Percentiles rank a stretch among this genome's conserved stretches.
These are phyloP conservation scores for Drosophila bunnanda DNA, from an alignment of 2,888 invertebrate species.

Conservation along the genomic window DNA sequence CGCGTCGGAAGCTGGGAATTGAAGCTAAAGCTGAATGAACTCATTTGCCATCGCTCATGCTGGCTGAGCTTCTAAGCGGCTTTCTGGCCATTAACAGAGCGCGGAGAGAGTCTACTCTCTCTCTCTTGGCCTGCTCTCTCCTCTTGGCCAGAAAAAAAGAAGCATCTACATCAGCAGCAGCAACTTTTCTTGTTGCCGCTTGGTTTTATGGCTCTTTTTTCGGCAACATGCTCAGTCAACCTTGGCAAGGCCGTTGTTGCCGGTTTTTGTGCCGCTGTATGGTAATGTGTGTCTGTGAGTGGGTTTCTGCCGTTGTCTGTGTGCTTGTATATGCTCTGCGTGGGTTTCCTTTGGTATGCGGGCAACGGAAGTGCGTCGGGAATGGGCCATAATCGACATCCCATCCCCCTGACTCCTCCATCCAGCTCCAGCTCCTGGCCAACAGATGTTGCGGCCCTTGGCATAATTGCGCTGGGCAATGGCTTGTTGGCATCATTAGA, in stretches of 20 bases:
- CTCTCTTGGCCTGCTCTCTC: slow-evolving; percentile 43
- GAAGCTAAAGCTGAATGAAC: slow-evolving; percentile 47
- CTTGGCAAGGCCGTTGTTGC: slow-evolving; percentile 84
- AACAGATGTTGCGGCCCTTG: slow-evolving; percentile 61
- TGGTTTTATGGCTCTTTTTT: slow-evolving; percentile 69
- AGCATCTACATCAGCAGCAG: slow-evolving; percentile 62
- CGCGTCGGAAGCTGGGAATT: slow-evolving; percentile 11
- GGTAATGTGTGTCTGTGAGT: slow-evolving; percentile 31
- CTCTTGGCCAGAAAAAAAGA: slow-evolving; percentile 55
- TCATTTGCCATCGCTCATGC: slow-evolving; percentile 58
- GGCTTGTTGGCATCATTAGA: slow-evolving; percentile 72
- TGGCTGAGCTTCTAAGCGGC: slow-evolving; percentile 75
- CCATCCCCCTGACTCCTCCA: slow-evolving; percentile 40
- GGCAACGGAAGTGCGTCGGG: slow-evolving; percentile 70
- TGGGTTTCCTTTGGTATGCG: slow-evolving; percentile 69
- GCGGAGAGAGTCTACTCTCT: slow-evolving; percentile 25
- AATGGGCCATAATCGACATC: slow-evolving; percentile 54
- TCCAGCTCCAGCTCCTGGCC: slow-evolving; percentile 10
- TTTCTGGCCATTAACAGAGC: slow-evolving; percentile 53
- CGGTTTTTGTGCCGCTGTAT: slow-evolving; percentile 65
- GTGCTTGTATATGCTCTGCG: slow-evolving; percentile 49
- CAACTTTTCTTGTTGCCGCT: slow-evolving; percentile 68
- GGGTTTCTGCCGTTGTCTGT: slow-evolving; percentile 22
- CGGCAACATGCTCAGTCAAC: slow-evolving; percentile 81
- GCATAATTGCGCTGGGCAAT: slow-evolving; percentile 64